Evolutionary conservation across 2,888 invertebrate genomes (phyloP), one percentile per base, ranked within the genome.

Genomic region (Sinelater perroti): DNA sequence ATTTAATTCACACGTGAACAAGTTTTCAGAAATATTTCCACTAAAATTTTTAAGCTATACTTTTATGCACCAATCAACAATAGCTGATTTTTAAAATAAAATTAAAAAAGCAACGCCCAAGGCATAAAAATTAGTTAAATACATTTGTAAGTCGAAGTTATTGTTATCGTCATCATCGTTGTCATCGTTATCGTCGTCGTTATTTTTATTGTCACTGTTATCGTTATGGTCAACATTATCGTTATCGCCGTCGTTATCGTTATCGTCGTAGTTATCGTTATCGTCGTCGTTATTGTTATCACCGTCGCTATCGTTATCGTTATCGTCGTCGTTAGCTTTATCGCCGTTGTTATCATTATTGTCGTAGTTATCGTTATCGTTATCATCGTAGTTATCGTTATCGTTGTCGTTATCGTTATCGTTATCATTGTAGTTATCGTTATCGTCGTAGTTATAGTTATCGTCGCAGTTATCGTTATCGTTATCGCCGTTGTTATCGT

Each of bases 401-500:
- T 5, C 17, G 36, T 16, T 36, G 17, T 5, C 17, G 36, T 16
- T 36, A 36, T 11, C 17, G 36, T 16, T 36, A 36, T 11, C 17
- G 36, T 16, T 36, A 36, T 11, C 17, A 17, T 16, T 36, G 17
- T 11, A 7, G 36, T 16, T 36, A 36, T 11, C 17, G 36, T 16
- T 36, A 36, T 11, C 17, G 36, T 16, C 17, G 17, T 11, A 5
- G 36, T 16, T 36, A 36, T 11, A 5, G 36, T 16, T 36, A 36
- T 11, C 6, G 36, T 16, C 17, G 17, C 13, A 7, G 36, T 16
- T 36, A 36, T 11, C 17, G 36, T 16, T 36, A 36, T 11, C 17
- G 36, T 16, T 36, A 36, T 11, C 17, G 36, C n/a, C 17, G 17
- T 11, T 10, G 36, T 16, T 36, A 36, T 11, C 17, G 36, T 16